A percentile compares a stretch with the other conserved stretches of the same genome.
phyloP scores from a whole-genome alignment of 2,113 vertebrate genomes.

The Heptranchias perlo region DNA sequence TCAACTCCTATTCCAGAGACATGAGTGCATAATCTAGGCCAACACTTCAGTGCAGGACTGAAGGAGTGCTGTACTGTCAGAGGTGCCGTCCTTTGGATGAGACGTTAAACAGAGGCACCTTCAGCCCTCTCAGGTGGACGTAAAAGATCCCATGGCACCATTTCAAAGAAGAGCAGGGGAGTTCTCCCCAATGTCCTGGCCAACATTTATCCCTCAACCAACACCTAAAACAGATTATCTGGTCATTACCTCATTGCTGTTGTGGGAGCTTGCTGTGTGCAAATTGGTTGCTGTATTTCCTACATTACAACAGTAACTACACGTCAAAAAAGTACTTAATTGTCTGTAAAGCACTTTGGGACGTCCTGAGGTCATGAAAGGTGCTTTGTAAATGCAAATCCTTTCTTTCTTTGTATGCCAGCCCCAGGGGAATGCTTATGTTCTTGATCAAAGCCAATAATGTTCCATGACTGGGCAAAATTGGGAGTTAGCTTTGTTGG shows the following conservation, averaged over 20 bases:
- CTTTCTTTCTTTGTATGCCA: no score
- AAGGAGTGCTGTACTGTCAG: no score
- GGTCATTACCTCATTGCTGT: not conserved
- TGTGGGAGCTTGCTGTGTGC: not conserved
- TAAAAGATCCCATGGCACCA: not conserved
- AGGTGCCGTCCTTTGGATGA: not conserved
- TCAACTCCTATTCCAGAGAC: not conserved
- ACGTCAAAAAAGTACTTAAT: not conserved
- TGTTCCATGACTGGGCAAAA: not conserved
- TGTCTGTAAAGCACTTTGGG: not conserved
- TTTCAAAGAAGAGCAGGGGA: not conserved
- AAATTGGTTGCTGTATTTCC: not conserved
- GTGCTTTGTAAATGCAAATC: no score
- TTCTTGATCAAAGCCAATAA: not conserved
- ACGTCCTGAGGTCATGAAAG: not conserved
- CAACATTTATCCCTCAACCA: not conserved
- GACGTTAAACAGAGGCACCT: not conserved
- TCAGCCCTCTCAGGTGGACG: not conserved
- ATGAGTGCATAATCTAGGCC: not conserved
- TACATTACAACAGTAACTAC: not conserved
- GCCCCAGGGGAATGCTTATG: not conserved
- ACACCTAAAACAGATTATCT: not conserved
- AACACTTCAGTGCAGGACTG: not conserved
- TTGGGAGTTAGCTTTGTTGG: not conserved
- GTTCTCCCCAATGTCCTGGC: not conserved